A percentile compares a stretch with the other conserved stretches of the same genome.
phyloP scores from a whole-genome alignment of 2,888 invertebrate genomes.

The Alsophila aescularia region DNA sequence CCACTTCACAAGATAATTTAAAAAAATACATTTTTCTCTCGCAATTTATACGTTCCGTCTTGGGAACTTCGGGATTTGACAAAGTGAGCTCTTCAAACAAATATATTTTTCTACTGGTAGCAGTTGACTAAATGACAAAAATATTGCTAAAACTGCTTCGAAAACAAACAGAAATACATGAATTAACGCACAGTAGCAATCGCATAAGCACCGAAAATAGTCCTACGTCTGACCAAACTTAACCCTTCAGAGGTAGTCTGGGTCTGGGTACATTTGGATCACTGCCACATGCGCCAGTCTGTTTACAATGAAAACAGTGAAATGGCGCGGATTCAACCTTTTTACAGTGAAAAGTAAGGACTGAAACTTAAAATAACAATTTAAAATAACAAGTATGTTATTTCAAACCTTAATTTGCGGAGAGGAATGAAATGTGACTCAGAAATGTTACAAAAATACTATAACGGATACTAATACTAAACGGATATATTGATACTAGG shows the following conservation, averaged over 20 bases:
- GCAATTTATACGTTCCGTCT: too few relatives aligned
- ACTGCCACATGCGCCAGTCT: slow-evolving; percentile 38
- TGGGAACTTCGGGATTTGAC: too few relatives aligned
- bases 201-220: neutral
- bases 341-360: slow-evolving; percentile 37
- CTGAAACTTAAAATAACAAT: neutral
- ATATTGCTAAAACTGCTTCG: too few relatives aligned
- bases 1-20: too few relatives aligned
- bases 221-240: slow-evolving; percentile 14
- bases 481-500: too few relatives aligned
- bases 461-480: too few relatives aligned
- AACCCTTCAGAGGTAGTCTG: slow-evolving; percentile 5
- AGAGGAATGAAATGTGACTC: too few relatives aligned
- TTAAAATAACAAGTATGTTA: neutral
- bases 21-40: too few relatives aligned
- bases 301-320: slow-evolving; percentile 54
- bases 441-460: too few relatives aligned
- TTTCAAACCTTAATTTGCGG: neutral
- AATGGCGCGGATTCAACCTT: slow-evolving; percentile 54
- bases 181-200: neutral
- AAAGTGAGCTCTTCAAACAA: too few relatives aligned
- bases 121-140: too few relatives aligned
- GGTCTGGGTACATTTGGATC: slow-evolving; percentile 29
- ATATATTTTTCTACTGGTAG: too few relatives aligned
- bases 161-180: neutral